phyloP scores from a whole-genome alignment of 1,140 invertebrate genomes.

The Neomicropteryx cornuta region DNA sequence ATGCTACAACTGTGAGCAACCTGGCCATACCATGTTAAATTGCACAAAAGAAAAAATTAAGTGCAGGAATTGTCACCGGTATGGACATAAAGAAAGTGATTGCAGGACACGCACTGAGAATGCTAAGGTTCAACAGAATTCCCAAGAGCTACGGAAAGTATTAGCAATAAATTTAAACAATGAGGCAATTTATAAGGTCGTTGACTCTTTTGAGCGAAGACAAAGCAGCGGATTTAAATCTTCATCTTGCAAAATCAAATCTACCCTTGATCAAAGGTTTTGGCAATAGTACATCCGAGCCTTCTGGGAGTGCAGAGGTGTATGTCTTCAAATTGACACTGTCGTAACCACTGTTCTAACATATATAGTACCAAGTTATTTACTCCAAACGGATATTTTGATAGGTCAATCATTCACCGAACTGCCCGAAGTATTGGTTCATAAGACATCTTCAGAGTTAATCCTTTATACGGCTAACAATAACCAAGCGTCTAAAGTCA shows the following conservation, averaged over 20 bases:
- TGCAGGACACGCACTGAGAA: slow-evolving; percentile 2
- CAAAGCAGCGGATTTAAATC: neutral
- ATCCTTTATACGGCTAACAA: neutral
- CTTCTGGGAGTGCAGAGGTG: too few species aligned
- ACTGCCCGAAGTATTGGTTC: neutral
- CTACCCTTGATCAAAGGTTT: neutral
- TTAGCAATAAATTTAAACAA: neutral
- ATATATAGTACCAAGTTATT: neutral
- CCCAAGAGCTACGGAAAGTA: neutral
- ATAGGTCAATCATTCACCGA: neutral
- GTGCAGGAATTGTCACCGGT: slow-evolving; percentile 4
- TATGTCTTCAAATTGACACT: neutral
- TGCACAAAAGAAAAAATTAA: slow-evolving; percentile 3
- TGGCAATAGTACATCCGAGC: neutral
- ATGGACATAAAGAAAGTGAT: slow-evolving; percentile 3
- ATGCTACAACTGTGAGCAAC: slow-evolving; percentile 6
- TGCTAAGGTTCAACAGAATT: neutral
- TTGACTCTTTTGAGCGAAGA: slow-evolving; percentile 2
- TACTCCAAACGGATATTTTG: neutral
- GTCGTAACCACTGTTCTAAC: neutral
- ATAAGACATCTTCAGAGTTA: neutral
- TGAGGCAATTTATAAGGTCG: slow-evolving; percentile 5
- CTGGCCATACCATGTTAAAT: slow-evolving; percentile 2
- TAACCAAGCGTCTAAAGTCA: neutral
- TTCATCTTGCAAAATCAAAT: neutral